phyloP scores from a whole-genome alignment of 2,113 vertebrate genomes.

The Neodon shergylaensis region DNA sequence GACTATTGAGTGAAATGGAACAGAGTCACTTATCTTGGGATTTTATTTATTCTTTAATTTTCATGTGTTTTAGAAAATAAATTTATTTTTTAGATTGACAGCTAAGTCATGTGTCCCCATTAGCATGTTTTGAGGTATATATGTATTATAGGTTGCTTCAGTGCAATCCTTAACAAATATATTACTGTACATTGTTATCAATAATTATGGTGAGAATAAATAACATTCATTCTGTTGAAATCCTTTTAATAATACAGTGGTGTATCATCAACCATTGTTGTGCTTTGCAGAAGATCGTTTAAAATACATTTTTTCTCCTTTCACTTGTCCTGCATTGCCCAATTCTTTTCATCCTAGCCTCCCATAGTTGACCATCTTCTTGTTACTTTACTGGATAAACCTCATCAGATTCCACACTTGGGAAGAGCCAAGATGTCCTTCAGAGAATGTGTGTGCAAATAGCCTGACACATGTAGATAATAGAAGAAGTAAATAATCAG shows the following conservation, averaged over 20 bases:
- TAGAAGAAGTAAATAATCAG: background rate
- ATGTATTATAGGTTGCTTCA: background rate
- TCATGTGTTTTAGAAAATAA: background rate
- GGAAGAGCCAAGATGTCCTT: background rate
- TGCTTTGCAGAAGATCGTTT: background rate
- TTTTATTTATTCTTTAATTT: background rate
- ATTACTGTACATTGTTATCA: no score
- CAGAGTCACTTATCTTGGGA: background rate
- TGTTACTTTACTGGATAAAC: background rate
- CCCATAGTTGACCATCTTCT: background rate
- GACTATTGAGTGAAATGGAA: fast-evolving
- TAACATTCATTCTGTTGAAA: background rate
- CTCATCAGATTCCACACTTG: background rate
- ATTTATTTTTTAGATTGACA: background rate
- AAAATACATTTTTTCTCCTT: background rate
- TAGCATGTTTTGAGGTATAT: background rate
- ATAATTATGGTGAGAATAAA: background rate
- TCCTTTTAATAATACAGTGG: background rate
- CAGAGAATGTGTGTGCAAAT: background rate
- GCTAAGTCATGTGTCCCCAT: background rate
- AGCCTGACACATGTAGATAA: background rate
- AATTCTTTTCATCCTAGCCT: background rate
- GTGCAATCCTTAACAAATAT: background rate
- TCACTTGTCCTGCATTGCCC: background rate
- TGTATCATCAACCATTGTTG: background rate